Base-by-base conservation (phyloP, 2,113 vertebrate species). In the Zeus faber region DNA sequence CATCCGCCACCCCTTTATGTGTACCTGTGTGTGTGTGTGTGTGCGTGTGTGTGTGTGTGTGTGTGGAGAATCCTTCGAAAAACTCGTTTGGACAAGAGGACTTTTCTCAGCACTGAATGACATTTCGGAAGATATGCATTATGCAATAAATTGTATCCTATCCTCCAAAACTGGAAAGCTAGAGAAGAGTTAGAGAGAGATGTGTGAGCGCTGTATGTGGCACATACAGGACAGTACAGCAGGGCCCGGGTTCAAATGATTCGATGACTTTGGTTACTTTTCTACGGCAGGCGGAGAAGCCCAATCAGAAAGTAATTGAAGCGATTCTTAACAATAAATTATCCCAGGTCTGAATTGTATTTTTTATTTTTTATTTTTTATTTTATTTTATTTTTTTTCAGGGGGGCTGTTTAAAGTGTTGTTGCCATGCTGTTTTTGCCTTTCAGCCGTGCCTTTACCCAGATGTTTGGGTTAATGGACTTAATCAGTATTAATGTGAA, bases 111-210 rank as follows among this genome's bases (percentile, higher is more conserved):
- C 78, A 81, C 79, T 82, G 76, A 85, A 77, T 82, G 74, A 80
- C 78, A 87, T 75, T 66, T 84, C 82, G 85, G 85, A 80, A 88
- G 89, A 87, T 89, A 90, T 75, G 67, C 76, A 80, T 76, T 75
- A 64, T 77, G 82, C 65, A 37, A 74, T 62, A 45, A 72, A 74
- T 80, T n/a, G n/a, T 84, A 72, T 82, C 75, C 74, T 79, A 77
- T 87, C 75, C 82, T 89, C 84, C 85, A 78, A n/a, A 87, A 89
- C 88, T 88, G 89, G 89, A 90, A 89, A 79, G 82, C 79, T 71
- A 68, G 71, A 85, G 77, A 80, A 70, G 81, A 80, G 78, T 74
- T 46, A 68, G 65, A 72, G 54, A 53, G 31, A 47, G 39, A 67
- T 61, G 82, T 68, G 68, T 74, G 82, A 83, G 79, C 79, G 76